Base-by-base conservation (phyloP, 2,113 vertebrate species). In the Engystomops pustulosus region DNA sequence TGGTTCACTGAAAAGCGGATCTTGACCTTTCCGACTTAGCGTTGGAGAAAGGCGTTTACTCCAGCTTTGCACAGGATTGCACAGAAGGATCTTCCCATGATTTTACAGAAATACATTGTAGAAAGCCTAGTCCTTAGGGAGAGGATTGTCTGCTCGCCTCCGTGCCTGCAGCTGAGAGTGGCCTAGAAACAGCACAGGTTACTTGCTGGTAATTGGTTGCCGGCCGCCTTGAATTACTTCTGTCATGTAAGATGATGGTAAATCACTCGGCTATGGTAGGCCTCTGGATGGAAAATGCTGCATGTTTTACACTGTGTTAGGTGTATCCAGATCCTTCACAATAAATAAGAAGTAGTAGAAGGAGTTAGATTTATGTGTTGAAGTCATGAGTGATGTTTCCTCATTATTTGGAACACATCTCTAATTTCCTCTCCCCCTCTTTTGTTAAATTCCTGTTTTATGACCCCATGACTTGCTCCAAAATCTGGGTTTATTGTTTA, bases 231-330 rank as follows among this genome's bases (percentile, higher is more conserved):
- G 27, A 76, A 76, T 34, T 53, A 76, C 47, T 76, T 76, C 72
- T 76, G 47, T 76, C 72, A 76, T 76, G 47, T 76, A 76, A 53
- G 72, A 76, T 76, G 72, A 76, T 76, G 72, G 72, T 76, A 34
- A 76, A 76, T 76, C 72, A 53, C 72, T 76, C 72, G 23, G 27
- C n/a, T 53, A 12, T 30, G 36, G 27, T 10, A n/a, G 30, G 30
- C 47, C 72, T 34, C 47, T 30, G 17, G 14, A 49, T 51, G 30
- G 62, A 8, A 67, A 18, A 20, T 41, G n/a, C 68, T 11, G 68
- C 11, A 70, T 41, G 68, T 44, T n/a, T 68, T 38, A 68, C 17
- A 67, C 11, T 36, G 11, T 62, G 30, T 36, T 8, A 34, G 62
- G 30, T 36, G 27, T 18, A 32, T 62, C 34, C 62, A 32, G 27